Evolutionary conservation across 2,888 invertebrate species (phyloP), one percentile per base, ranked within the genome.

Genomic region (Cataglyphis albicans): DNA sequence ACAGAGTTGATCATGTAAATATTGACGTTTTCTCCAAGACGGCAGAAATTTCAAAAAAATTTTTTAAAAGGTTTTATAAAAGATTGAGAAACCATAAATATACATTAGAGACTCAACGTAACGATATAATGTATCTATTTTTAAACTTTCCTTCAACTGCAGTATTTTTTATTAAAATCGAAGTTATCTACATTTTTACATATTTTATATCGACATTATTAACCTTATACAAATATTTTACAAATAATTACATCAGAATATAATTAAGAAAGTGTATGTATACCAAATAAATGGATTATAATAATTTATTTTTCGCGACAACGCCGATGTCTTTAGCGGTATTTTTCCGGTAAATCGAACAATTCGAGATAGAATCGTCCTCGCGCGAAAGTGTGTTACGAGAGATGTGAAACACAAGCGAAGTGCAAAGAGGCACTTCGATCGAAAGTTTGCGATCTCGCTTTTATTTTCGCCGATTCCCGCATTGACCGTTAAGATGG

Each of bases 11-110:
- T 21, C 0, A 21, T 44, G 44, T n/a, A 48, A 59, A 70, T 70
- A 70, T 80, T 70, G 59, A 80, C 44, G 44, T 61, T 70, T 59
- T 35, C 35, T 32, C 25, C 59, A 59, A 70, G 44, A 59, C 25
- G 55, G 55, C 10, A n/a, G 29, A n/a, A 21, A 70, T 61, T 80
- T 59, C 44, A 70, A n/a, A n/a, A n/a, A n/a, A n/a, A n/a, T n/a
- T n/a, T n/a, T n/a, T n/a, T n/a, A n/a, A n/a, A 70, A 48, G n/a
- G 12, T 18, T 44, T 48, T 25, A 35, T 59, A 70, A n/a, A 48
- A 68, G 12, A 15, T 25, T 15, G 61, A 18, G 55, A 57, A n/a
- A 18, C 10, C 1, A 18, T 44, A 15, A 4, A 10, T 35, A 48
- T 15, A 32, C 18, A 35, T 25, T n/a, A 3, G 18, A 15, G 21